Evolutionary conservation across 2,888 invertebrate genomes (phyloP).

Genomic region (Thecophora atra): DNA sequence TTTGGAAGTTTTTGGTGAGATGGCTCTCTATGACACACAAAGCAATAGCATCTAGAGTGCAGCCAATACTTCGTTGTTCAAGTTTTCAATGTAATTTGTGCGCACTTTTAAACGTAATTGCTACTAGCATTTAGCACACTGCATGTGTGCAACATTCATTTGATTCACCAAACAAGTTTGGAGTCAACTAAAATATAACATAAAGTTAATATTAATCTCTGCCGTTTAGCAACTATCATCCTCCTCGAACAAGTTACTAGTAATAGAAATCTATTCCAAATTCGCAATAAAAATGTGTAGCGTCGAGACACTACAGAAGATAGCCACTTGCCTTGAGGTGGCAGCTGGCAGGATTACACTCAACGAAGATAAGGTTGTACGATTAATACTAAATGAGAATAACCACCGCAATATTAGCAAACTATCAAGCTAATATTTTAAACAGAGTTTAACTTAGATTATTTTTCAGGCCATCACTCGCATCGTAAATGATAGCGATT

Average conservation of each 20-base stretch:
- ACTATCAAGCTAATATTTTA: too few relatives aligned
- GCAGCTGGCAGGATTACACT: conserved; percentile 68
- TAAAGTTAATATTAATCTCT: not conserved
- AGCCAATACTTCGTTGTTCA: too few relatives aligned
- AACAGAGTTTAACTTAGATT: not conserved
- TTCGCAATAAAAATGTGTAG: conserved; percentile 57
- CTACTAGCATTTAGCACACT: too few relatives aligned
- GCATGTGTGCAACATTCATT: too few relatives aligned
- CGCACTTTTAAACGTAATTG: too few relatives aligned
- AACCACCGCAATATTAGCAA: too few relatives aligned
- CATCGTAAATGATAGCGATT: conserved; percentile 65
- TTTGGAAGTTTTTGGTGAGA: too few relatives aligned
- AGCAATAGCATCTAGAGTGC: too few relatives aligned
- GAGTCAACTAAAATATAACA: not conserved
- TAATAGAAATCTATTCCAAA: not conserved
- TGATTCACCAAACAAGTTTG: too few relatives aligned
- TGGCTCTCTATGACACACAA: too few relatives aligned
- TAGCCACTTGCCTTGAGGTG: conserved; percentile 69
- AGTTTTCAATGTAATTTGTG: too few relatives aligned
- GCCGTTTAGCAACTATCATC: not conserved
- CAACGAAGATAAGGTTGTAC: conserved; percentile 68
- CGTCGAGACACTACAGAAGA: conserved; percentile 65
- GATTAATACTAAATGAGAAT: not conserved
- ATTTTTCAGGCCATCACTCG: conserved; percentile 67
- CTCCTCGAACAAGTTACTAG: not conserved